Percentiles rank a stretch among this genome's conserved stretches.
Conservation (phyloP, 2,113 vertebrate genomes). For the Bubo blakistoni region DNA sequence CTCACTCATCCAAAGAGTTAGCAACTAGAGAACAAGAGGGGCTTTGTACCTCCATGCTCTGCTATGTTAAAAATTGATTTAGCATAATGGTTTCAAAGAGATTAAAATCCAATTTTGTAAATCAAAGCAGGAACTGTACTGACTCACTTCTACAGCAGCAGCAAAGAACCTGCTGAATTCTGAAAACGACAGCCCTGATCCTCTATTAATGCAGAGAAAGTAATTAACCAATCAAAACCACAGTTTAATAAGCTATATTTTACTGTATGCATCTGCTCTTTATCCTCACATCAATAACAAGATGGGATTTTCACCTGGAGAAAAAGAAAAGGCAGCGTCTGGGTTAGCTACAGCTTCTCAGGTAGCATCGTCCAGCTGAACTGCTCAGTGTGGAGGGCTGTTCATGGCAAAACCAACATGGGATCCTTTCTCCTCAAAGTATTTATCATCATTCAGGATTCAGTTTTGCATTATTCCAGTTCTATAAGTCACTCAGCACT, state of each 20-base stretch:
- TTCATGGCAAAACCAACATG: neutral
- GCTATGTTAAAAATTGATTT: slow-evolving; percentile 67
- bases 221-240: slow-evolving; percentile 39
- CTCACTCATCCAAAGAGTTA: slow-evolving; percentile 39
- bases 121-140: slow-evolving; percentile 60
- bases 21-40: slow-evolving; percentile 47
- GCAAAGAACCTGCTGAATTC: slow-evolving; percentile 28
- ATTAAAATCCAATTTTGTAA: slow-evolving; percentile 66
- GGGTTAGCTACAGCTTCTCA: neutral
- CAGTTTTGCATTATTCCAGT: neutral
- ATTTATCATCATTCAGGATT: neutral
- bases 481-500: neutral
- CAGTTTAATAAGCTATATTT: neutral
- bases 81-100: slow-evolving; percentile 68
- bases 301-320: neutral
- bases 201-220: neutral
- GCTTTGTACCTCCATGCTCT: slow-evolving; percentile 60
- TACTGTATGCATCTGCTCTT: neutral
- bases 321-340: neutral
- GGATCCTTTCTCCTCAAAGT: neutral
- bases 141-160: slow-evolving; percentile 31
- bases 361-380: neutral
- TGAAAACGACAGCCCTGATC: slow-evolving; percentile 17
- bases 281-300: neutral
- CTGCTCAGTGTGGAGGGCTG: neutral